Conservation (phyloP, 2,797 vertebrate genomes). For the Enteromius mattozi region DNA sequence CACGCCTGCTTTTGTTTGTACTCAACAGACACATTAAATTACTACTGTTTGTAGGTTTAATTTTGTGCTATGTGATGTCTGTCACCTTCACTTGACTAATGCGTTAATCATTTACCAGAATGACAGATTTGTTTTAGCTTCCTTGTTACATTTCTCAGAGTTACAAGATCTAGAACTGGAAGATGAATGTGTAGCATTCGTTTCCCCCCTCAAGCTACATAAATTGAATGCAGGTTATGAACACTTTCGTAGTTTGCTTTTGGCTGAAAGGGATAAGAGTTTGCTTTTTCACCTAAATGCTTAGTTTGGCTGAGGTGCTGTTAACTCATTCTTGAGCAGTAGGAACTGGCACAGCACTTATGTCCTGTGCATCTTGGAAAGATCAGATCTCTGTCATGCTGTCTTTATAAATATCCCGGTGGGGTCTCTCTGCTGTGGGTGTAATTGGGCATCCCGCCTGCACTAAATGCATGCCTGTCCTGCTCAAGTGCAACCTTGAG, state of each 20-base stretch:
- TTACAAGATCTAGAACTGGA: background rate
- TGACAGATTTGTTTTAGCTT: background rate
- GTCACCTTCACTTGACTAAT: background rate
- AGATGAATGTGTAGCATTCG: background rate
- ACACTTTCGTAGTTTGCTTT: constrained; percentile 8
- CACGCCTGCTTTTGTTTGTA: constrained; percentile 25
- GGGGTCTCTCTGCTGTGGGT: constrained; percentile 53
- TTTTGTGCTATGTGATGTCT: background rate
- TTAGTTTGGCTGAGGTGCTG: constrained; percentile 29
- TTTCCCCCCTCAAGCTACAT: background rate
- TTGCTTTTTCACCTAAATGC: constrained; percentile 18
- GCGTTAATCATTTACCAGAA: background rate
- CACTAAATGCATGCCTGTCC: constrained; percentile 52
- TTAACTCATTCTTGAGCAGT: constrained; percentile 27
- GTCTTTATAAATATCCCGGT: constrained; percentile 57
- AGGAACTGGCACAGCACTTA: constrained; percentile 25
- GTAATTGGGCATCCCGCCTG: constrained; percentile 51
- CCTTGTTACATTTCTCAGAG: constrained; percentile 2
- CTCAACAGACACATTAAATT: background rate
- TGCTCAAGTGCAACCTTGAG: constrained; percentile 51
- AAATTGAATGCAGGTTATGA: background rate
- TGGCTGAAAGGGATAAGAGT: background rate
- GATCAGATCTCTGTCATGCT: constrained; percentile 49
- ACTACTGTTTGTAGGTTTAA: background rate
- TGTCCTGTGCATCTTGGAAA: constrained; percentile 44